These are phyloP conservation scores for Drosophila sucinea DNA, from an alignment of 1,140 invertebrate species.

Conservation along the genomic window DNA sequence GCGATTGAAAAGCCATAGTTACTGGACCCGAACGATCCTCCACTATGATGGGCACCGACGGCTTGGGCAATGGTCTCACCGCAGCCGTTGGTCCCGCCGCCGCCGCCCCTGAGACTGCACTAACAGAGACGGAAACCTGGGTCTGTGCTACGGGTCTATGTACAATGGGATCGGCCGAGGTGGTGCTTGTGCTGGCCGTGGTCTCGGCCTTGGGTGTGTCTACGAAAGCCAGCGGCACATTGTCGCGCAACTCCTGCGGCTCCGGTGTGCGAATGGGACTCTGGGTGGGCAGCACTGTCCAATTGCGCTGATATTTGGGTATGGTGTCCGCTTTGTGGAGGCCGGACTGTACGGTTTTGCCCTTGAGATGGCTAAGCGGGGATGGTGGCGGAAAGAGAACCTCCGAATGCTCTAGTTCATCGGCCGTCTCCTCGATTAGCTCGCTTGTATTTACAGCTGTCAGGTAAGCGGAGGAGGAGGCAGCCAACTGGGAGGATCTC, in stretches of 20 bases:
- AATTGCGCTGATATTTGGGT: slow-evolving; percentile 86
- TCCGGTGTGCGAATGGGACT: slow-evolving; percentile 84
- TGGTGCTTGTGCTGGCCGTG: slow-evolving; percentile 5
- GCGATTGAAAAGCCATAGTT: slow-evolving; percentile 85
- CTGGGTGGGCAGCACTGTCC: slow-evolving; percentile 85
- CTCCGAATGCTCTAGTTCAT: slow-evolving; percentile 76
- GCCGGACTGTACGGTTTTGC: slow-evolving; percentile 80
- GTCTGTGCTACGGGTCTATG: slow-evolving; percentile 73
- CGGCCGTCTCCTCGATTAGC: slow-evolving; percentile 72
- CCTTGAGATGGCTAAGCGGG: slow-evolving; percentile 80
- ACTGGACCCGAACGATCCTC: slow-evolving; percentile 76
- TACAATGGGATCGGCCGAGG: slow-evolving; percentile 44
- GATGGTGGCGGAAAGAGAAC: slow-evolving; percentile 77
- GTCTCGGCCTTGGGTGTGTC: slow-evolving; percentile 59
- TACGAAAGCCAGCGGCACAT: slow-evolving; percentile 79
- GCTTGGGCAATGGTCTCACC: slow-evolving; percentile 41
- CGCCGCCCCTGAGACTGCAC: slow-evolving; percentile 52
- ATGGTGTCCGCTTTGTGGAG: slow-evolving; percentile 85
- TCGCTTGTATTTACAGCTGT: slow-evolving; percentile 60
- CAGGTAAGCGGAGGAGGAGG: slow-evolving; percentile 16
- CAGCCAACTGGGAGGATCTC: slow-evolving; percentile 32
- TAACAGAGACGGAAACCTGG: slow-evolving; percentile 41
- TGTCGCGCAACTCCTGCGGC: slow-evolving; percentile 79
- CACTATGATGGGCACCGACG: slow-evolving; percentile 73
- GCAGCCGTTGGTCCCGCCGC: slow-evolving; percentile 39